Base-by-base conservation (phyloP, 2,888 invertebrate genomes). In the Phaonia tiefii region DNA sequence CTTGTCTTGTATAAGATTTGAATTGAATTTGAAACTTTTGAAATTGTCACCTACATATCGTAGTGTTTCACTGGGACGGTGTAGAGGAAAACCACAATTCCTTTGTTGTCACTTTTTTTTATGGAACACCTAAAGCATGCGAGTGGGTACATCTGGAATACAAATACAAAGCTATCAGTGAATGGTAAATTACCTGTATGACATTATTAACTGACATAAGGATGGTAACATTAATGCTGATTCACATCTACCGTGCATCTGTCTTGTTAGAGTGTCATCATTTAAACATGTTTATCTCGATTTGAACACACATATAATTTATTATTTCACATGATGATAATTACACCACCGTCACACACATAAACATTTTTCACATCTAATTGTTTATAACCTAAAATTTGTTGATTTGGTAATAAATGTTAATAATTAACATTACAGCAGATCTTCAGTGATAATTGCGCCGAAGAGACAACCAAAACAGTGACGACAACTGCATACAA, bases 31-130 rank as follows among this genome's bases (percentile, higher is more conserved):
- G 20, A 22, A 65, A 44, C 8, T 22, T 37, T 42, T 63, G 44
- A 44, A 49, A 37, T 51, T 67, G 67, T 67, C 67, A 67, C 51
- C 67, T 67, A 67, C 13, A 20, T 49, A 10, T 66, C 49, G 49
- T 31, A 39, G 7, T 10, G 39, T 46, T 46, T 42, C 10, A 42
- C 5, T 42, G n/a, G n/a, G 46, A 3, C 11, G 1, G 1, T 46
- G 46, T 13, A 15, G 46, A 13, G 17, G 46, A 46, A 46, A 46
- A 20, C 49, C 20, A 31, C 31, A 63, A 63, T 44, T 44, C 42
- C 39, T 44, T 63, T 42, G 44, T 63, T 63, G n/a, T 49, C 20
- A 8, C 8, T 8, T 3, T 31, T 8, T 31, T 31, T 31, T 3
- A 31, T 31, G 31, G 31, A 31, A 31, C 8, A 31, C 31, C 3